Evolutionary conservation across 2,797 vertebrate genomes (phyloP), one percentile per base, ranked within the genome.

Genomic region (Phaenicophaeus curvirostris): DNA sequence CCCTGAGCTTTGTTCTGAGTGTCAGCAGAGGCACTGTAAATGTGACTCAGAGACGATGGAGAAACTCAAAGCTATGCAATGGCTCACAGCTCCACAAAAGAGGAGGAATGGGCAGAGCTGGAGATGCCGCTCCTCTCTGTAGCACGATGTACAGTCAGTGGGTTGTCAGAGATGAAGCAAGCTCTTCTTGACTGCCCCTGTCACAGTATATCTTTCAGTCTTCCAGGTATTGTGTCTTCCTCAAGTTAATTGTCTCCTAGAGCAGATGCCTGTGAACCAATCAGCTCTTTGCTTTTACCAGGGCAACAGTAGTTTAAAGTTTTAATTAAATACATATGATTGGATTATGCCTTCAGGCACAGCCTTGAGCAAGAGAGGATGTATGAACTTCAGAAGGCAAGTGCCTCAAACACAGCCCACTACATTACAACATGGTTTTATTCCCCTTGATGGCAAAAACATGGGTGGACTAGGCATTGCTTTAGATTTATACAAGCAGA

Each of bases 241-340:
- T 85, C 41, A 53, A 71, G 53, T 68, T 69, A 82, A 82, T 15
- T 61, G 59, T 14, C 20, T 78, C 9, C 6, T 53, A 72, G 48
- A 91, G 51, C 58, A 87, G 54, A 65, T 59, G 54, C n/a, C 62
- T 81, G 9, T 62, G 63, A 81, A 85, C 31, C 37, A 48, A 72
- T 57, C 73, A 86, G 28, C 33, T 83, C 73, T 63, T 81, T 73
- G 33, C 37, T 93, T 91, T 84, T 82, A 85, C 69, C 62, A 84
- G 28, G n/a, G 35, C 39, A 88, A 54, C 6, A 53, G 15, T 31
- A 59, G 51, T 78, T 90, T 57, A 67, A 93, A 84, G 57, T 54
- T 59, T 87, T 88, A 84, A 95, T 90, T 90, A 95, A 96, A 83
- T 44, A 91, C 35, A 39, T 57, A 66, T 68, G 68, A 77, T 8